A percentile compares a stretch with the other conserved stretches of the same genome.
Conservation (phyloP, 1,140 invertebrate genomes). For the Cydia splendana region DNA sequence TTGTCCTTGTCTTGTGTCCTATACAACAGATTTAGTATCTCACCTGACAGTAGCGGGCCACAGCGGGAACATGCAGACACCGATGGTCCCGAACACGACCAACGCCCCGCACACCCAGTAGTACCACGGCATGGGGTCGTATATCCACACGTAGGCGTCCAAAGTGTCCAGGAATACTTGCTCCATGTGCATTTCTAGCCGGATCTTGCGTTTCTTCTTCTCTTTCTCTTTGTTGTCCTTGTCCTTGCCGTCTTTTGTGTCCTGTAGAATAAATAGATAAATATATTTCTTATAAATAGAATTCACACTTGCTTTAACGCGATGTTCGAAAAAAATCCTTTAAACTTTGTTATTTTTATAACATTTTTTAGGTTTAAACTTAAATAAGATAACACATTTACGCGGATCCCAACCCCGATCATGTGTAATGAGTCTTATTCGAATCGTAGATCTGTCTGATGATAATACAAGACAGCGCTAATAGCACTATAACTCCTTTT, state of each 20-base stretch:
- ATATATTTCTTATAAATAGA: too few species aligned
- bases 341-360: too few species aligned
- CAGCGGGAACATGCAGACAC: constrained; percentile 97
- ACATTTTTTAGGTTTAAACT: too few species aligned
- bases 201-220: constrained; percentile 85
- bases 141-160: constrained; percentile 99
- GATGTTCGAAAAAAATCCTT: too few species aligned
- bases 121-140: constrained; percentile 97
- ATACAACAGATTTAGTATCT: not conserved
- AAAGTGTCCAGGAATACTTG: constrained; percentile 95
- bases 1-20: too few species aligned
- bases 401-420: too few species aligned
- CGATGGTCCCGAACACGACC: constrained; percentile 95
- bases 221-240: constrained; percentile 77
- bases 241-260: constrained; percentile 64
- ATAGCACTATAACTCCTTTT: too few species aligned
- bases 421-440: too few species aligned
- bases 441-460: too few species aligned
- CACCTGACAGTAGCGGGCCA: constrained; percentile 95
- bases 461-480: too few species aligned
- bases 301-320: too few species aligned
- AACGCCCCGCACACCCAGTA: constrained; percentile 97
- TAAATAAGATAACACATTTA: too few species aligned
- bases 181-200: constrained; percentile 97
- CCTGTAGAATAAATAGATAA: constrained; percentile 49